Percentiles rank a stretch among this genome's conserved stretches.
Conservation (phyloP, 2,888 invertebrate genomes). For the Morpho deidamia region DNA sequence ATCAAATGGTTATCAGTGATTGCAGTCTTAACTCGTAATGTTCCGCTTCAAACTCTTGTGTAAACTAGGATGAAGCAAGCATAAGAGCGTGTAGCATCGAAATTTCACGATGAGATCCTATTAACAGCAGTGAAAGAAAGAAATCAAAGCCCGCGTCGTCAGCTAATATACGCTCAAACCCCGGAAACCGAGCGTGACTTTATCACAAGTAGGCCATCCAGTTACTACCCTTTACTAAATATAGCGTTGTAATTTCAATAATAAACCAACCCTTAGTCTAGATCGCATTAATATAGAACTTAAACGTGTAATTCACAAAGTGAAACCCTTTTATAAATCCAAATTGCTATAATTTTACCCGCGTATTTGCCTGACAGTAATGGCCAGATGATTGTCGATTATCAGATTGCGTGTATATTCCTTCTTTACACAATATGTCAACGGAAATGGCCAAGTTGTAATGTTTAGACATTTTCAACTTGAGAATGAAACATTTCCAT, state of each 20-base stretch:
- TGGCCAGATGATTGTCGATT: slow-evolving; percentile 19
- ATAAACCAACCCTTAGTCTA: neutral
- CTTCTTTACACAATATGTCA: slow-evolving; percentile 12
- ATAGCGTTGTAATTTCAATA: neutral
- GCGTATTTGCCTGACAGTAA: slow-evolving; percentile 22
- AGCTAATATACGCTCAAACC: too few species aligned
- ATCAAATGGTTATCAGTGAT: too few species aligned
- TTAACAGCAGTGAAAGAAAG: too few species aligned
- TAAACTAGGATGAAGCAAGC: too few species aligned
- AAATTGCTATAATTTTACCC: slow-evolving; percentile 19
- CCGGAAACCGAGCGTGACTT: too few species aligned
- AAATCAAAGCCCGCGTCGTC: too few species aligned
- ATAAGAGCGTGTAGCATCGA: too few species aligned
- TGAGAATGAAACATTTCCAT: too few species aligned
- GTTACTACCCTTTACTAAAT: neutral
- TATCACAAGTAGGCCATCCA: neutral
- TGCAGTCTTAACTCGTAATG: too few species aligned
- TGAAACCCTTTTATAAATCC: slow-evolving; percentile 13
- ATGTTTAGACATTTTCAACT: too few species aligned
- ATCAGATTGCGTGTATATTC: slow-evolving; percentile 20
- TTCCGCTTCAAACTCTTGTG: too few species aligned
- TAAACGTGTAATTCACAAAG: slow-evolving; percentile 15
- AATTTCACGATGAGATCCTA: too few species aligned
- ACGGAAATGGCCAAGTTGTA: slow-evolving; percentile 1
- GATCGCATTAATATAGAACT: slow-evolving; percentile 13